Conservation (phyloP, 2,113 vertebrate species). For the Vidua macroura region DNA sequence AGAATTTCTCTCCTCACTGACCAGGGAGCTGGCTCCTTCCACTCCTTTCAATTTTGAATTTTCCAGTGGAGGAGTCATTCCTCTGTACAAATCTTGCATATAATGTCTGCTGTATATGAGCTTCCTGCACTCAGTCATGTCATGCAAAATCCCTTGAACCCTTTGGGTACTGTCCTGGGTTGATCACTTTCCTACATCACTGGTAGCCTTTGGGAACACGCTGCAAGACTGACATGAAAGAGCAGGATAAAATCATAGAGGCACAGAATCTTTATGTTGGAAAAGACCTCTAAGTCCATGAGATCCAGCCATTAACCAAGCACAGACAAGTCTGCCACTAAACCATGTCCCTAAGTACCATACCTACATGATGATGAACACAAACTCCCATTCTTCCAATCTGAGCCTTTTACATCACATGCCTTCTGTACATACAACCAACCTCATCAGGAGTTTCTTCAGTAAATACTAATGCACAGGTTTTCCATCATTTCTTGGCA, state of each 20-base stretch:
- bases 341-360: not conserved
- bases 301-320: not conserved
- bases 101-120: not conserved
- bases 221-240: not conserved
- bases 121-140: not conserved
- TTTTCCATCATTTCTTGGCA: not conserved
- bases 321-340: not conserved
- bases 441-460: not conserved
- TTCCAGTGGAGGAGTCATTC: not conserved
- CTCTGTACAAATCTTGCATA: not conserved
- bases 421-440: not conserved
- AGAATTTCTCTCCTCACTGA: not conserved
- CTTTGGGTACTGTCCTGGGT: not conserved
- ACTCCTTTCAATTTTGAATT: not conserved
- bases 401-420: not conserved
- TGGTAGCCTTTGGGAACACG: not conserved
- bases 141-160: not conserved
- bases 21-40: not conserved
- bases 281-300: not conserved
- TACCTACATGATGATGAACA: not conserved
- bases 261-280: not conserved
- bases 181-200: not conserved
- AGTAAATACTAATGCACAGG: accelerated
- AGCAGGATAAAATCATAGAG: not conserved
- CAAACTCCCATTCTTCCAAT: not conserved